Conservation (phyloP, 2,888 invertebrate species). For the Polymixis flavicincta region DNA sequence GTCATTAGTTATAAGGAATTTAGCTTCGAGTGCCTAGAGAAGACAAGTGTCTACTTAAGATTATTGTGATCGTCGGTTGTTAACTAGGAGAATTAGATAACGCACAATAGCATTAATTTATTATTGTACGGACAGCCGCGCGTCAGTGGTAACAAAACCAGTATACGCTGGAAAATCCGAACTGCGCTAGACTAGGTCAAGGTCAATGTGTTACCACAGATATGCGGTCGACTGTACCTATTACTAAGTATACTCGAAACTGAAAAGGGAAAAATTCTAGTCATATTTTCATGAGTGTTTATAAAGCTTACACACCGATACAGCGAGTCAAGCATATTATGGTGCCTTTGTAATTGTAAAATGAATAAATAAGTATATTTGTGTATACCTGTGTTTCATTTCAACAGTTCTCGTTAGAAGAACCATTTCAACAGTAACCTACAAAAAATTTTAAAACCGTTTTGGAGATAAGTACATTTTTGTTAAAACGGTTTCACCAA, state of each 20-base stretch:
- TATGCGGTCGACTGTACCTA: constrained; percentile 7
- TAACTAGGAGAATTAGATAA: constrained; percentile 51
- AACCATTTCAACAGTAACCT: neutral
- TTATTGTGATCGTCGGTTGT: constrained; percentile 73
- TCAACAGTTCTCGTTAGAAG: neutral
- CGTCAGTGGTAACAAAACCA: neutral
- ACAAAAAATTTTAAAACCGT: neutral
- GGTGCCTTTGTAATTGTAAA: constrained; percentile 74
- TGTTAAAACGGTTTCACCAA: neutral
- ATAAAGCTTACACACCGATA: constrained; percentile 51
- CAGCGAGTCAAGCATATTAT: constrained; percentile 61
- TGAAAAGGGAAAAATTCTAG: constrained; percentile 72
- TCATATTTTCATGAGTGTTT: constrained; percentile 72
- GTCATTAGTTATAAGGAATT: constrained; percentile 62
- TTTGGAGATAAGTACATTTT: neutral
- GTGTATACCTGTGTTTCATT: constrained; percentile 68
- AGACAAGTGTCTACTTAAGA: constrained; percentile 59
- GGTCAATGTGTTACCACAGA: neutral
- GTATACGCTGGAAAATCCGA: neutral
- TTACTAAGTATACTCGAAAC: constrained; percentile 51
- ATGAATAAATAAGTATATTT: constrained; percentile 76
- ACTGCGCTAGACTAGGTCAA: neutral
- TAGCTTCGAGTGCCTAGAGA: constrained; percentile 72
- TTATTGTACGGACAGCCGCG: constrained; percentile 16
- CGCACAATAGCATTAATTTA: constrained; percentile 57